These are phyloP conservation scores for Bradypodion ventrale DNA, from an alignment of 2,797 vertebrate species.

Conservation along the genomic window DNA sequence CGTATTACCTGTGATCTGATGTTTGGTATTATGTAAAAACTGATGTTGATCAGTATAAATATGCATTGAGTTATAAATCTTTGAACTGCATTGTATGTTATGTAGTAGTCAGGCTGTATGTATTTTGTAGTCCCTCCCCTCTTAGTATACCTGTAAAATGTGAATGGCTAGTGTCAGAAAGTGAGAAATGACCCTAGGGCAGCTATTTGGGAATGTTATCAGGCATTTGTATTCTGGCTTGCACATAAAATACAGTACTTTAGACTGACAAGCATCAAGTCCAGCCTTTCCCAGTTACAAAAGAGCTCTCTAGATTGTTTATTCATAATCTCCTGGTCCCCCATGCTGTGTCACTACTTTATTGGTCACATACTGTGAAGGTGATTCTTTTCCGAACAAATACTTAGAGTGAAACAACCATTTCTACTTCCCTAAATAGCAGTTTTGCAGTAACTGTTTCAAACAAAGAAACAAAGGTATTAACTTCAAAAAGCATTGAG, in stretches of 20 bases:
- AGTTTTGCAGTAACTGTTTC: not conserved
- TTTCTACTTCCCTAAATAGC: not conserved
- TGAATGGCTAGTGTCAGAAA: not conserved
- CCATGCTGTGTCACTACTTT: not conserved
- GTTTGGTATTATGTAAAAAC: not conserved
- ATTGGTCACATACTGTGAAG: not conserved
- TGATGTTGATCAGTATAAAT: not conserved
- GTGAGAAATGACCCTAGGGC: not conserved
- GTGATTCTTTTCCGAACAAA: not conserved
- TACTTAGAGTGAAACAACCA: not conserved
- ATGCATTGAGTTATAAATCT: not conserved
- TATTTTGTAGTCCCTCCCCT: not conserved
- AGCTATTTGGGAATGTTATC: conserved; percentile 11
- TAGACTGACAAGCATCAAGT: not conserved
- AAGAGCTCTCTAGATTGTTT: not conserved
- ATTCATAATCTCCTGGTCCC: not conserved
- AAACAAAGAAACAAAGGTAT: not conserved
- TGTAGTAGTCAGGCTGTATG: not conserved
- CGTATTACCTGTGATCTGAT: not conserved
- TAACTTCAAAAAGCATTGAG: not conserved
- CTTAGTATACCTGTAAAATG: not conserved
- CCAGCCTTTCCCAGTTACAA: not conserved
- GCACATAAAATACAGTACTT: not conserved
- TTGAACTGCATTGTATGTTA: not conserved
- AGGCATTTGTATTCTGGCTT: conserved; percentile 5